Base-by-base conservation (phyloP, 2,888 invertebrate species). In the Athrips mouffetella region DNA sequence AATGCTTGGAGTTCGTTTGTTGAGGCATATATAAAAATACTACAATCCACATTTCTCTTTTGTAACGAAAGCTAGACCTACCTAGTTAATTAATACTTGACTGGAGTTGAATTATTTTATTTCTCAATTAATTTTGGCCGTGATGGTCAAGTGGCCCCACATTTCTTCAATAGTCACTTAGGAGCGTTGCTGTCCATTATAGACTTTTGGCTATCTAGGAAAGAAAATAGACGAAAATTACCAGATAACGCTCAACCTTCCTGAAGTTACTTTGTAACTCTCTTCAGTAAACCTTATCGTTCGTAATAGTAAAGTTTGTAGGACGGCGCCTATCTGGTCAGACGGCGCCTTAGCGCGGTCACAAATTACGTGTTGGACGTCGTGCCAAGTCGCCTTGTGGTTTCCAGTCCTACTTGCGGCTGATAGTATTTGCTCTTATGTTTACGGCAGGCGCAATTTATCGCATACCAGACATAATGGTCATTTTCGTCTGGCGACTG, bases 271-370 rank as follows among this genome's bases (percentile, higher is more conserved):
- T 50, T 41, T 51, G 15, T 53, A 57, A 58, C 62, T 60, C 60
- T 60, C 60, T 58, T 57, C 60, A 59, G 63, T 59, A 63, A 60
- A 44, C 50, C 49, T 54, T 39, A 51, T 50, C 48, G 56, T 50
- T 51, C 45, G 62, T 60, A 65, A 62, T 70, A 67, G 65, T 60
- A 67, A 73, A 74, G 61, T 73, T 68, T 60, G 63, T 62, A 62
- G 56, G 48, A 55, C 64, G n/a, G n/a, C n/a, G n/a, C 64, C 66
- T 69, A 63, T 60, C 60, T 53, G 50, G 52, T 55, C 56, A 56
- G 58, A 50, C 51, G 56, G 49, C 50, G 54, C 49, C 57, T 60
- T 58, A 57, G 53, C 59, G 41, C 35, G 39, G 50, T 49, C 49
- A 40, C 54, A 54, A 56, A 56, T 59, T 53, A 57, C 45, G 51